These are phyloP conservation scores for Coptotermes formosanus DNA, from an alignment of 1,140 invertebrate species.

Conservation along the genomic window DNA sequence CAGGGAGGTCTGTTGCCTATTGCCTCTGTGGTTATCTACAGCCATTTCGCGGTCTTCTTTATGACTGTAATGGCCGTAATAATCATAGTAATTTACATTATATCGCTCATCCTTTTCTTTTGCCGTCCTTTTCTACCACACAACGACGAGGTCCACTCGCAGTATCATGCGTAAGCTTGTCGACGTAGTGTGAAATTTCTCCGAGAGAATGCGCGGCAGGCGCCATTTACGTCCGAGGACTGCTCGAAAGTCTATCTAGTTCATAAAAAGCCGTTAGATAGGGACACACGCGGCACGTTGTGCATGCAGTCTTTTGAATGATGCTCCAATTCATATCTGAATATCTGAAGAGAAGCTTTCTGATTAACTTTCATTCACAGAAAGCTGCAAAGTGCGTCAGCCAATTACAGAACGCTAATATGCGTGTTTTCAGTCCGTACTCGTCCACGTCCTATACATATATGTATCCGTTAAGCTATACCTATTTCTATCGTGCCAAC, in stretches of 20 bases:
- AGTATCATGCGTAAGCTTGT: not conserved
- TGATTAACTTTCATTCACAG: too few species aligned
- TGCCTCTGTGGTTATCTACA: slow-evolving; percentile 10
- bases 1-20: not conserved
- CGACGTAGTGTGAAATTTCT: slow-evolving; percentile 12
- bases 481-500: too few species aligned
- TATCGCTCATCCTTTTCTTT: not conserved
- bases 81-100: slow-evolving; percentile 9
- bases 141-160: not conserved
- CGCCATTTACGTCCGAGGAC: not conserved
- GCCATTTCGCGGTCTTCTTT: not conserved
- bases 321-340: too few species aligned
- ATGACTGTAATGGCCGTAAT: not conserved
- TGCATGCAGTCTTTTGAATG: too few species aligned
- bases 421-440: too few species aligned
- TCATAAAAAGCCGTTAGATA: not conserved
- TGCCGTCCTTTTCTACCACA: not conserved
- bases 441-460: too few species aligned
- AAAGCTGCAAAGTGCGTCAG: too few species aligned
- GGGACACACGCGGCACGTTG: not conserved
- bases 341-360: too few species aligned
- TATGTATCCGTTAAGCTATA: too few species aligned
- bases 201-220: slow-evolving; percentile 10
- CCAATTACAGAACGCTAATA: too few species aligned
- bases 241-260: not conserved